Evolutionary conservation across 2,888 invertebrate species (phyloP), one percentile per base, ranked within the genome.

Genomic region (Perizoma affinitatum): DNA sequence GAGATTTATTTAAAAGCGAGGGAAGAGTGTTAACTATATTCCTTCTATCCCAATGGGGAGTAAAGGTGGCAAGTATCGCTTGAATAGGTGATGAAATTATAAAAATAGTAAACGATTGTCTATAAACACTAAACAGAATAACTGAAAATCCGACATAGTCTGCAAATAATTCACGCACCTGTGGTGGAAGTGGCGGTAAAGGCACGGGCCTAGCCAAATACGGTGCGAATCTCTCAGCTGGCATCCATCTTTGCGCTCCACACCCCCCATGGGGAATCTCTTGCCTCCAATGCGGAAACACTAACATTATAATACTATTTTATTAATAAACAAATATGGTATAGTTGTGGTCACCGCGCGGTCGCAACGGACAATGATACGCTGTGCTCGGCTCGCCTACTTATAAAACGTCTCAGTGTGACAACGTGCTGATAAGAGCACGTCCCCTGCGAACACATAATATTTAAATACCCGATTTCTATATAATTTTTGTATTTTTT

Each of bases 401-500:
- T 91, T 92, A 90, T 92, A 91, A 90, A 86, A 88, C 84, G 84
- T 86, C 86, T 88, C 82, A 73, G 71, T 78, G 75, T 84, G 84
- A 87, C 87, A 85, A 75, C 81, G 75, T 86, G 74, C 86, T 86
- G 91, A 92, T 92, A 92, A 90, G 84, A 73, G 75, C 65, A 70
- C 78, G 76, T 87, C 90, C 92, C 92, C 91, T 84, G 87, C 92
- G 89, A 90, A 88, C 83, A 80, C 66, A 59, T 68, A 61, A 61
- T 58, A 49, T 49, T 48, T 48, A 48, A 22, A 33, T 51, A 58
- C 4, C 44, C 10, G 58, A 57, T 52, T 47, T 34, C 36, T 6
- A 10, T 10, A 7, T 46, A 57, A 45, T 11, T 36, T 36, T 9
- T 1, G 0, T 5, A 42, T 22, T 36, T 46, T 50, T 54, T 34